Conservation (phyloP, 2,888 invertebrate genomes). For the Aquatica leii region DNA sequence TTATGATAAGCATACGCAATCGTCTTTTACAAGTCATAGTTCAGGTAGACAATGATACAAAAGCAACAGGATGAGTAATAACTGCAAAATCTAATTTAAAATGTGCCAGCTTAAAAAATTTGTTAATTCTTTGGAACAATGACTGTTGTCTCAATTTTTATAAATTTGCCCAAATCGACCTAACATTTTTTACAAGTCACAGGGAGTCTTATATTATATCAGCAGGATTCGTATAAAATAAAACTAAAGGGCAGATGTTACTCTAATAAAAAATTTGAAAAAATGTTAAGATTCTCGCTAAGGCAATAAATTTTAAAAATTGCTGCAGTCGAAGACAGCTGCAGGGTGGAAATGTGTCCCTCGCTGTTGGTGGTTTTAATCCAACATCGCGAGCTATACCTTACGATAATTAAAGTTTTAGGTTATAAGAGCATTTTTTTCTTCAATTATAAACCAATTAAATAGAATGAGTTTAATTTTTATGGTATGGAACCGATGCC, state of each 20-base stretch:
- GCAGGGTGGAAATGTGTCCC: constrained; percentile 8
- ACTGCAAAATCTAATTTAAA: constrained; percentile 1
- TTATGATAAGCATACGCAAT: not conserved
- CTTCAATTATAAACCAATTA: constrained; percentile 27
- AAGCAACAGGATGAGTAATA: not conserved
- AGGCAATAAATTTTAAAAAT: not conserved
- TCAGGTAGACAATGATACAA: not conserved
- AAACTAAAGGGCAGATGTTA: constrained; percentile 1
- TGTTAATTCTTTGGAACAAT: not conserved
- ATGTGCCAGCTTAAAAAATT: not conserved
- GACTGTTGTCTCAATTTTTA: not conserved
- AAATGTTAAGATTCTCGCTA: no score
- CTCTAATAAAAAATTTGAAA: not conserved
- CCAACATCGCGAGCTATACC: not conserved
- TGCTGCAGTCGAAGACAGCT: not conserved
- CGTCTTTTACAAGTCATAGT: constrained; percentile 2
- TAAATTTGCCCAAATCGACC: not conserved
- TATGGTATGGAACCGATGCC: not conserved
- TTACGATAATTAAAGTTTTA: not conserved
- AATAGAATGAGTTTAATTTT: constrained; percentile 18
- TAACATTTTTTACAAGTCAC: not conserved
- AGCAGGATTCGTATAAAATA: not conserved
- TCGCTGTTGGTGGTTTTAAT: constrained; percentile 8
- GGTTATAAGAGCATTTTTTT: not conserved
- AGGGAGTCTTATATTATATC: not conserved